Percentiles rank a stretch among this genome's conserved stretches.
Evolutionary conservation across 2,888 invertebrate species (phyloP).

Genomic region (Melangyna quadrimaculata): DNA sequence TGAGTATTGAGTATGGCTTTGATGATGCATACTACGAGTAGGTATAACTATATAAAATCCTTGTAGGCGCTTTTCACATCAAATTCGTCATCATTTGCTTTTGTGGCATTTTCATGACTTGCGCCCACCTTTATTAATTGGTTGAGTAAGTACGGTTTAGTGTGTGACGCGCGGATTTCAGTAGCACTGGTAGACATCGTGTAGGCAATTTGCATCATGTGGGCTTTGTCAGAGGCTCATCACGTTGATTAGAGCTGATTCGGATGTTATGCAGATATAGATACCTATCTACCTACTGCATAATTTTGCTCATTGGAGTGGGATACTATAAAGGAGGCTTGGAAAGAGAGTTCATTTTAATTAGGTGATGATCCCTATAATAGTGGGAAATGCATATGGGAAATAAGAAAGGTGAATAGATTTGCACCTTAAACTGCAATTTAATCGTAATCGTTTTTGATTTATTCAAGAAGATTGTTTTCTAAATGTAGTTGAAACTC

Average conservation of each 20-base stretch:
- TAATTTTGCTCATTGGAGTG: conserved; percentile 1
- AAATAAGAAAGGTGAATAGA: background rate
- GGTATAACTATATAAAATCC: too few species aligned
- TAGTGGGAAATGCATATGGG: background rate
- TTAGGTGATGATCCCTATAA: conserved; percentile 37
- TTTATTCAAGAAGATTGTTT: background rate
- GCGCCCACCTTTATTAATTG: conserved; percentile 71
- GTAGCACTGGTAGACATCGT: conserved; percentile 52
- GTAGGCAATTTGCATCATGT: conserved; percentile 69
- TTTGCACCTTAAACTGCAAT: background rate
- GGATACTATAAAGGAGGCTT: conserved; percentile 7
- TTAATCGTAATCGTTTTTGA: background rate
- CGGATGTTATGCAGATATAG: conserved; percentile 17
- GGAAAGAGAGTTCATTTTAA: conserved; percentile 25
- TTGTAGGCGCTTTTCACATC: conserved; percentile 70
- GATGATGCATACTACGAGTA: background rate
- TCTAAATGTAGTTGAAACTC: too few species aligned
- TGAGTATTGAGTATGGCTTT: background rate
- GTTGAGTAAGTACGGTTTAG: conserved; percentile 53
- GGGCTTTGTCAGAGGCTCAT: conserved; percentile 69
- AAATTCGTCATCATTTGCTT: conserved; percentile 71
- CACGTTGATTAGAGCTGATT: conserved; percentile 70
- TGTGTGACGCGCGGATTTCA: conserved; percentile 17
- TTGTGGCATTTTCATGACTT: conserved; percentile 71
- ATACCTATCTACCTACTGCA: background rate